Evolutionary conservation across 1,140 invertebrate species (phyloP).

Genomic region (Zaprionus gabonicus): DNA sequence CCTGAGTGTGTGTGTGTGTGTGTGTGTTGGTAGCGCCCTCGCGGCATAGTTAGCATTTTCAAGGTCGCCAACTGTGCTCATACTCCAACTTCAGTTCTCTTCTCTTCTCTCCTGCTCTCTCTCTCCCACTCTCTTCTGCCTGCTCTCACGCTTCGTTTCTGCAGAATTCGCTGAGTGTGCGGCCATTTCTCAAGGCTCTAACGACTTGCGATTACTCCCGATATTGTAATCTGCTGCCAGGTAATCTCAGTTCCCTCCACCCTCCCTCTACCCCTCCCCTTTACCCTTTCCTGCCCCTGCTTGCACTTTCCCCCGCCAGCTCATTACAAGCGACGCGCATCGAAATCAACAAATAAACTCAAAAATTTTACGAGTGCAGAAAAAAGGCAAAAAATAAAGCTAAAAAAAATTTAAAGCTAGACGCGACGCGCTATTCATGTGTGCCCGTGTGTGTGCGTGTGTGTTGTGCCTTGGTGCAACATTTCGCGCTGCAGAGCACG

Average conservation of each 20-base stretch:
- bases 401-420: background rate
- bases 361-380: slow-evolving; percentile 68
- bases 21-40: slow-evolving; percentile 62
- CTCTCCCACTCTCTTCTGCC: background rate
- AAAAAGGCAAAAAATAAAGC: slow-evolving; percentile 25
- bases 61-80: slow-evolving; percentile 56
- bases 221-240: slow-evolving; percentile 70
- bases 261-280: background rate
- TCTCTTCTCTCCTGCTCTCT: slow-evolving; percentile 1
- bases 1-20: slow-evolving; percentile 1
- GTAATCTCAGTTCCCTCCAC: slow-evolving; percentile 52
- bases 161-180: slow-evolving; percentile 59
- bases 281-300: background rate
- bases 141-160: slow-evolving; percentile 41
- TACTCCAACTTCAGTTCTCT: slow-evolving; percentile 2
- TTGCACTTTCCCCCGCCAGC: background rate
- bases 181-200: slow-evolving; percentile 65
- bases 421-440: slow-evolving; percentile 1
- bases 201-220: slow-evolving; percentile 50
- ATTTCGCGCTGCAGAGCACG: slow-evolving; percentile 70
- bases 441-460: slow-evolving; percentile 10
- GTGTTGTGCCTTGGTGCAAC: slow-evolving; percentile 60
- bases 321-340: slow-evolving; percentile 66
- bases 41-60: slow-evolving; percentile 78
- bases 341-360: slow-evolving; percentile 63